Percentiles rank a stretch among this genome's conserved stretches.
phyloP scores from a whole-genome alignment of 2,113 vertebrate species.

The Scomber japonicus region DNA sequence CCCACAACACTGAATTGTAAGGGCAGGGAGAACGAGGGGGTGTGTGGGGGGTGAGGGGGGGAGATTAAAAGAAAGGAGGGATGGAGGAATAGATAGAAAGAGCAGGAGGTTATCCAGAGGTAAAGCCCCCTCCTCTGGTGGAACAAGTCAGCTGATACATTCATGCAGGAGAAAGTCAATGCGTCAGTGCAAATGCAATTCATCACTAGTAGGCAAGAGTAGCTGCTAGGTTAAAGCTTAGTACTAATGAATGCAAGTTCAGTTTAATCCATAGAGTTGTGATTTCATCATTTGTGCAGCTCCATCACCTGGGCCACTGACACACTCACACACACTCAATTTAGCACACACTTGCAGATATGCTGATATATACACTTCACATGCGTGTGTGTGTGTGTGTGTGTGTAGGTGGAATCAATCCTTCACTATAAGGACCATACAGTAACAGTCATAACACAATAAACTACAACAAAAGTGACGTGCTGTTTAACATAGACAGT shows the following conservation, averaged over 20 bases:
- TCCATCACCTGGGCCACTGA: not conserved
- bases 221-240: conserved; percentile 6
- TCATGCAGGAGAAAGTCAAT: conserved; percentile 16
- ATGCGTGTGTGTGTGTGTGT: no score
- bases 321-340: not conserved
- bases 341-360: not conserved
- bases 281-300: not conserved
- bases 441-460: not conserved
- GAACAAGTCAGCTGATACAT: conserved; percentile 39
- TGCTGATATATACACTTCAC: not conserved
- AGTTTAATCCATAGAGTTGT: not conserved
- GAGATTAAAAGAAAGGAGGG: conserved; percentile 37
- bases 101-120: conserved; percentile 70
- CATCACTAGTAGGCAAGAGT: conserved; percentile 25
- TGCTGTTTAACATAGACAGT: not conserved
- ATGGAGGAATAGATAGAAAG: conserved; percentile 31
- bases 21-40: conserved; percentile 24
- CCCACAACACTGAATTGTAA: conserved; percentile 57
- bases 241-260: conserved; percentile 27
- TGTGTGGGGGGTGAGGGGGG: conserved; percentile 25
- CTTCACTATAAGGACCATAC: no score
- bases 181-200: conserved; percentile 12
- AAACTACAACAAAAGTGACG: not conserved
- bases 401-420: no score
- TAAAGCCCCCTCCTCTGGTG: conserved; percentile 45